Base-by-base conservation (phyloP, 2,888 invertebrate species). In the Drosophila borborema region DNA sequence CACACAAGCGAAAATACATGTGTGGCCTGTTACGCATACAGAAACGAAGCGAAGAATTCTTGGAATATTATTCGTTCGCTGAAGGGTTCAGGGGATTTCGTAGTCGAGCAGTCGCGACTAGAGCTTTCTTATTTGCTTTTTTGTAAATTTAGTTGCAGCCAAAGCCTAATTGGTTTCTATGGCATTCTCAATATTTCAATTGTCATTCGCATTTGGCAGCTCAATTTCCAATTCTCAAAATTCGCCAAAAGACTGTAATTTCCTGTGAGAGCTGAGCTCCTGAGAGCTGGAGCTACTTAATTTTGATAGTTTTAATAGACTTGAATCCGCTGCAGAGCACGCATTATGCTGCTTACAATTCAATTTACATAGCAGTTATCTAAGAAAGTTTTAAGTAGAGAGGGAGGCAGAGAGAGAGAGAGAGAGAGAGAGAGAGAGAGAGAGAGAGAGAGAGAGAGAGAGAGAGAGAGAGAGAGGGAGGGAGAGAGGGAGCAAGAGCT, bases 161-260 rank as follows among this genome's bases (percentile, higher is more conserved):
- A 48, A 2, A 16, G 48, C 48, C 16, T n/a, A 31, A 49, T 31
- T 49, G 48, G 9, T 31, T 31, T 48, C 48, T 10, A 2, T 2
- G 10, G 9, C 31, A 49, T n/a, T 14, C 34, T 23, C 6, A 45
- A 20, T 36, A 45, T 43, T 45, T 53, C 2, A 20, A 36, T 16
- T 43, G 8, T 36, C 18, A 23, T 18, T 34, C 18, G 31, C 36
- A 36, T 64, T 31, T 49, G 49, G 49, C 49, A 49, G 49, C 49
- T 18, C 31, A 49, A 49, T 49, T 67, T 56, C 2, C 48, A 40
- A n/a, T 7, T 1, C 20, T 10, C 18, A 18, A 8, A 55, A 36
- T n/a, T 45, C 45, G 16, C 43, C 36, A 28, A 36, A 66, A 66
- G 2, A 23, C 34, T 70, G 38, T 41, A 58, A 58, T 48, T 70